These are phyloP conservation scores for Camponotus vicinus DNA, from an alignment of 1,140 invertebrate species.

Conservation along the genomic window DNA sequence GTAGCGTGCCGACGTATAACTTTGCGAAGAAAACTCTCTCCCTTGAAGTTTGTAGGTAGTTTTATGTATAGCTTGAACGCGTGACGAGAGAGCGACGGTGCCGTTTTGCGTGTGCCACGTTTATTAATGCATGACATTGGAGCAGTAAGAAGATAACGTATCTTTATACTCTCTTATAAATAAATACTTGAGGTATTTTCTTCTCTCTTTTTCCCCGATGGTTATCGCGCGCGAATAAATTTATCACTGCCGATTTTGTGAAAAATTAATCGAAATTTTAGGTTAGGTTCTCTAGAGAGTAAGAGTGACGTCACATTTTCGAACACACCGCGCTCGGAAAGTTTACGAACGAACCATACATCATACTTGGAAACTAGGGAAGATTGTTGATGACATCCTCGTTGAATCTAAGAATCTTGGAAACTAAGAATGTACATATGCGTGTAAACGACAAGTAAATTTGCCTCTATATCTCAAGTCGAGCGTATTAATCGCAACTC, in stretches of 20 bases:
- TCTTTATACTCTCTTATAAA: conserved; percentile 39
- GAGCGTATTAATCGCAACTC: conserved; percentile 39
- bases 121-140: conserved; percentile 59
- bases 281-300: no score
- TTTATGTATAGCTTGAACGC: conserved; percentile 51
- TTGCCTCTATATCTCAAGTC: conserved; percentile 19
- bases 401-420: not conserved
- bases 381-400: conserved; percentile 3
- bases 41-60: conserved; percentile 34
- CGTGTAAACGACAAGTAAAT: conserved; percentile 20
- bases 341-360: not conserved
- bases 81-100: conserved; percentile 39
- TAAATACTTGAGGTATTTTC: conserved; percentile 13
- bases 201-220: not conserved
- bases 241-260: conserved; percentile 7
- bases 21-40: conserved; percentile 52
- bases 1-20: conserved; percentile 58
- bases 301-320: no score
- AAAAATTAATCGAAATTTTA: not conserved
- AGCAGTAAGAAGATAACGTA: conserved; percentile 56
- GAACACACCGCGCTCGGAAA: not conserved
- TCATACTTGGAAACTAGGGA: conserved; percentile 21
- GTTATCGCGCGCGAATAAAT: not conserved
- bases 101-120: conserved; percentile 50
- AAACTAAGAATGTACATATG: not conserved